Percentiles rank a stretch among this genome's conserved stretches.
These are phyloP conservation scores for Hydropotes inermis DNA, from an alignment of 2,113 vertebrate species.

Conservation along the genomic window DNA sequence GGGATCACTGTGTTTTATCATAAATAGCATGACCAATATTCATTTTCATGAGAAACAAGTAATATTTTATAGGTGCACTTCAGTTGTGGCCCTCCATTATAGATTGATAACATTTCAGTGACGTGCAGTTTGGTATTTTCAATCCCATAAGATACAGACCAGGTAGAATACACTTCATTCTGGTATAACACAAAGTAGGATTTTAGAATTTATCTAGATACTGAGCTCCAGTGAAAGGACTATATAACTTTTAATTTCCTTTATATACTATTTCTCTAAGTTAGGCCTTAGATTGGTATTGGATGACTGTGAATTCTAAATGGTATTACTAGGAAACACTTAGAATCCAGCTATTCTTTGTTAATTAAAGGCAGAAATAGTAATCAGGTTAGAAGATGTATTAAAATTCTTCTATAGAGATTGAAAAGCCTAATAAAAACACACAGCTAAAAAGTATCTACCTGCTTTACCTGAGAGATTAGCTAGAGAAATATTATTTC, in stretches of 20 bases:
- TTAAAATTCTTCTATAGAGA: slow-evolving; percentile 21
- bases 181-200: neutral
- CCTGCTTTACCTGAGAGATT: neutral
- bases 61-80: neutral
- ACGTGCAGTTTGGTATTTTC: neutral
- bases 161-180: neutral
- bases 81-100: neutral
- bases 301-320: neutral
- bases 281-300: neutral
- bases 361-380: slow-evolving; percentile 1
- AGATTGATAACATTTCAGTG: neutral
- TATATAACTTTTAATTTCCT: neutral
- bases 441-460: neutral
- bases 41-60: neutral
- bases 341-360: neutral
- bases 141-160: neutral
- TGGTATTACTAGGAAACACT: neutral
- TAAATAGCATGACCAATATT: neutral
- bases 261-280: neutral
- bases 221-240: neutral
- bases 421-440: neutral
- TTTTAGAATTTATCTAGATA: neutral
- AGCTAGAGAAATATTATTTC: neutral
- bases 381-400: neutral
- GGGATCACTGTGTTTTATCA: neutral